Evolutionary conservation across 2,113 vertebrate species (phyloP), one percentile per base, ranked within the genome.

Genomic region (Nematolebias whitei): DNA sequence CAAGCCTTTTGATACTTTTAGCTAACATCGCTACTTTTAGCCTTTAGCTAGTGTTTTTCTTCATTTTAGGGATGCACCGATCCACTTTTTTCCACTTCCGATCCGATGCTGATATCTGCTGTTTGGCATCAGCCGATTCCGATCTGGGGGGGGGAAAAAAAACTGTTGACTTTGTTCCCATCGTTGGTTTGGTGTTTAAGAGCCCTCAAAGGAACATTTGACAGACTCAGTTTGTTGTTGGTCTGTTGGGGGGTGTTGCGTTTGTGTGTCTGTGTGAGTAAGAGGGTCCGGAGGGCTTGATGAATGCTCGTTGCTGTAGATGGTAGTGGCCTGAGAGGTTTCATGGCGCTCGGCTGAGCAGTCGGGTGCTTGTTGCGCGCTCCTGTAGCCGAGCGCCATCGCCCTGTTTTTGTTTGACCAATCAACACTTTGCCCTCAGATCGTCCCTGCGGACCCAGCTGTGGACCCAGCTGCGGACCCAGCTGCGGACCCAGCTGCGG

Each of bases 241-340:
- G 40, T 38, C 29, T 51, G 16, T 5, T 16, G 12, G 41, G 41
- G 57, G 13, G 14, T 19, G 32, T 32, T 74, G 12, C 84, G 82
- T 86, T 80, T 80, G 44, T 87, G 75, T 86, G 62, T 79, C 45
- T 78, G 78, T 78, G 78, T 76, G 84, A 71, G 41, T 54, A 19
- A 52, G 78, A 72, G 79, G 69, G 63, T 81, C 50, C 59, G 78
- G 78, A 77, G 19, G 48, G 78, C 85, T 90, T 89, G 89, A 91
- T 90, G 87, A 92, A 90, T 88, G 83, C 69, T 87, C 83, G 89
- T 81, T 73, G 81, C 81, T 66, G 85, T 86, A 89, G 86, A 80
- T 76, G 62, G 71, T 84, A 89, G 87, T 75, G 55, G 74, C 73
- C 74, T 83, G 78, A 68, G 60, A 77, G 83, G 90, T 81, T 71